A percentile compares a stretch with the other conserved stretches of the same genome.
Evolutionary conservation across 2,113 vertebrate genomes (phyloP).

Genomic region (Malaclemys terrapin): DNA sequence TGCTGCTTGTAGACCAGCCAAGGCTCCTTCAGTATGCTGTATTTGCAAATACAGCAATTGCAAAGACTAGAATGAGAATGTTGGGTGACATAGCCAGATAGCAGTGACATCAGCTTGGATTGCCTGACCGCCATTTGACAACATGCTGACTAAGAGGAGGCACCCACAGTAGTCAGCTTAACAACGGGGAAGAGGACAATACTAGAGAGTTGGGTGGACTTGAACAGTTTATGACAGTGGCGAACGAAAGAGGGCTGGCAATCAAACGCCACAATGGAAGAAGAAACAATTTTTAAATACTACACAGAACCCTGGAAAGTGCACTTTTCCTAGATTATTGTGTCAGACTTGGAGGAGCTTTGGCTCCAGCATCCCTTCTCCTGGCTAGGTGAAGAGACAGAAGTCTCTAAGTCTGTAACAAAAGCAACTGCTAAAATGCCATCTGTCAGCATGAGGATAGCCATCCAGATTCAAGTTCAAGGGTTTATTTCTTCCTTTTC

Average conservation of each 20-base stretch:
- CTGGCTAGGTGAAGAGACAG: background rate
- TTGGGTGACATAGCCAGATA: background rate
- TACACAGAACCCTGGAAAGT: background rate
- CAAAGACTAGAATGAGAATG: background rate
- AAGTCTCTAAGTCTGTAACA: background rate
- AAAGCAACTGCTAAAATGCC: background rate
- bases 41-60: background rate
- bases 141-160: background rate
- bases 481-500: background rate
- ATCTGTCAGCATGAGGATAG: background rate
- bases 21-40: no score
- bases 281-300: background rate
- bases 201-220: accelerated
- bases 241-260: background rate
- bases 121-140: background rate
- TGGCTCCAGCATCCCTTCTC: background rate
- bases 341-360: background rate
- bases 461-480: background rate
- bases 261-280: background rate
- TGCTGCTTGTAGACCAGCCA: background rate
- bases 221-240: background rate
- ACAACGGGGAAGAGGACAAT: background rate
- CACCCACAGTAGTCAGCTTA: background rate
- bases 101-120: background rate
- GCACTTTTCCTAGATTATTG: background rate